These are phyloP conservation scores for Adelognathus sp. DNA, from an alignment of 2,888 invertebrate genomes.

Conservation along the genomic window DNA sequence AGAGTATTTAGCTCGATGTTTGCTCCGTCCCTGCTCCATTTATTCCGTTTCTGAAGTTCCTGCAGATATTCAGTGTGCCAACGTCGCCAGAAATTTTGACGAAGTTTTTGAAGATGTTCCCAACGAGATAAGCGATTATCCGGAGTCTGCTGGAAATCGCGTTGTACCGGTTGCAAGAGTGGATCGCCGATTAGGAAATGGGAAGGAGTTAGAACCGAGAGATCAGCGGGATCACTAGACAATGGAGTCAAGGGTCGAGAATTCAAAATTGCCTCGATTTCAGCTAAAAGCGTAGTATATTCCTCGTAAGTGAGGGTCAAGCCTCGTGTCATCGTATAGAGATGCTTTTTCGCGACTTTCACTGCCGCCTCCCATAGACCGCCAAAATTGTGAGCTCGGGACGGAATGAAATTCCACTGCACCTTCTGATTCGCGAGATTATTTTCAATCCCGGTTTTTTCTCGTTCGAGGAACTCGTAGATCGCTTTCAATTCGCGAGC, in stretches of 20 bases:
- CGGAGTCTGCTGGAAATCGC: conserved; percentile 27
- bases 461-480: conserved; percentile 22
- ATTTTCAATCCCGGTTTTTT: not conserved
- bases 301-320: conserved; percentile 60
- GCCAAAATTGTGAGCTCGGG: conserved; percentile 6
- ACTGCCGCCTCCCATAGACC: conserved; percentile 59
- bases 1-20: conserved; percentile 50
- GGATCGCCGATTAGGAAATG: conserved; percentile 67
- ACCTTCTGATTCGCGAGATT: conserved; percentile 13
- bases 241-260: conserved; percentile 55
- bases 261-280: conserved; percentile 62
- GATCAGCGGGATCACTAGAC: conserved; percentile 50
- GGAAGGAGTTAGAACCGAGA: conserved; percentile 64
- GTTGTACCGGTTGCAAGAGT: conserved; percentile 55
- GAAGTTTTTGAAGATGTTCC: conserved; percentile 56
- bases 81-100: conserved; percentile 50
- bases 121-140: conserved; percentile 53
- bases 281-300: conserved; percentile 53
- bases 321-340: conserved; percentile 55
- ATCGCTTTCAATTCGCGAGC: conserved; percentile 40
- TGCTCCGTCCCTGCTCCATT: conserved; percentile 15
- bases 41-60: conserved; percentile 36
- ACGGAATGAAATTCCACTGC: conserved; percentile 15
- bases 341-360: conserved; percentile 64
- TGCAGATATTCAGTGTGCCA: conserved; percentile 43